Conservation (phyloP, 2,888 invertebrate species). For the Hydropsyche betteni region DNA sequence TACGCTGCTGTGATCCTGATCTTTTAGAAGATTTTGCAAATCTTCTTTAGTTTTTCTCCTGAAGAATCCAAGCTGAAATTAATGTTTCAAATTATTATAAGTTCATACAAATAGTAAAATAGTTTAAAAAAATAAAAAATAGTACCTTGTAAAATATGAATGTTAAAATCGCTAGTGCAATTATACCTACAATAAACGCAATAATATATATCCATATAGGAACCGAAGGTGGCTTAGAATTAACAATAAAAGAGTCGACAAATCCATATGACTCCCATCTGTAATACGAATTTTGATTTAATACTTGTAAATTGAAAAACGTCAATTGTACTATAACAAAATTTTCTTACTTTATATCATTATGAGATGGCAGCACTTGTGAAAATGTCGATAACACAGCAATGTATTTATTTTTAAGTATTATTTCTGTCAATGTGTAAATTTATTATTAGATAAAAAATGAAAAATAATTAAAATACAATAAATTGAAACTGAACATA, state of each 20-base stretch:
- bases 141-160: constrained; percentile 57
- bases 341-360: neutral
- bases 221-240: constrained; percentile 46
- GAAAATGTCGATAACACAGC: constrained; percentile 42
- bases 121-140: neutral
- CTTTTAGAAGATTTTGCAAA: constrained; percentile 53
- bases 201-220: constrained; percentile 57
- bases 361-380: constrained; percentile 4
- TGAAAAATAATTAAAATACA: constrained; percentile 21
- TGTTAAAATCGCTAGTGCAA: constrained; percentile 55
- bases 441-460: constrained; percentile 27
- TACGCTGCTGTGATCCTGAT: constrained; percentile 49
- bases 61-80: constrained; percentile 59
- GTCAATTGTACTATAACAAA: neutral
- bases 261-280: constrained; percentile 36
- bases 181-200: constrained; percentile 55
- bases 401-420: constrained; percentile 34
- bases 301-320: no score
- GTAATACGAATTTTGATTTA: neutral
- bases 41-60: constrained; percentile 57
- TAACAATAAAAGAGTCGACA: constrained; percentile 35
- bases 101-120: neutral
- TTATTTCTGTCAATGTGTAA: constrained; percentile 41
- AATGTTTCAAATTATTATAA: constrained; percentile 33
- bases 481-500: constrained; percentile 43